phyloP scores from a whole-genome alignment of 2,888 invertebrate genomes.

The Parnassius glacialis region DNA sequence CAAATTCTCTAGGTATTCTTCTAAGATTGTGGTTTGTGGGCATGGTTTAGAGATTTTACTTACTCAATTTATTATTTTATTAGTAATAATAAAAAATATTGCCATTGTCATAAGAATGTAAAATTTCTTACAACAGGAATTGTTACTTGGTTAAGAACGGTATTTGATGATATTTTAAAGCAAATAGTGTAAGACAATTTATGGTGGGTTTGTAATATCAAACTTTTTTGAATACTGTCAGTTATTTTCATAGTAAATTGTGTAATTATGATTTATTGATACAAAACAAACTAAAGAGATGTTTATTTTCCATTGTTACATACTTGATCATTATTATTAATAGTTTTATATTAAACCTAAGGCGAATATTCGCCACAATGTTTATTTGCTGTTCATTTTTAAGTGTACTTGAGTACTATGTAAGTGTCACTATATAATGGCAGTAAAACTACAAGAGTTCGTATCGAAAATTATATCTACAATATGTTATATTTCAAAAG shows the following conservation, averaged over 20 bases:
- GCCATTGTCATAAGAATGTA: not conserved
- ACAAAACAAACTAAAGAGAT: not conserved
- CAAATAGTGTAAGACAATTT: not conserved
- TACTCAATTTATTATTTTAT: not conserved
- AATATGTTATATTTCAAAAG: constrained; percentile 15
- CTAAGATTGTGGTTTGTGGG: not conserved
- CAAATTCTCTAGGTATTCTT: no score
- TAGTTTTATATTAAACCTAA: no score
- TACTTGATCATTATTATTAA: no score
- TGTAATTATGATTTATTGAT: not conserved
- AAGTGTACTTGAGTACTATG: no score
- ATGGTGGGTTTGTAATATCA: not conserved
- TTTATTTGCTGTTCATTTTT: no score
- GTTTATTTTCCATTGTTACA: not conserved
- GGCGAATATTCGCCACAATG: no score
- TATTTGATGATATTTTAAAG: not conserved
- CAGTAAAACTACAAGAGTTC: not conserved
- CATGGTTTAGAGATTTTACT: not conserved
- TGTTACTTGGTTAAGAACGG: not conserved
- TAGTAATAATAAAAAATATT: not conserved
- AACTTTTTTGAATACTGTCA: not conserved
- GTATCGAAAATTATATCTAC: constrained; percentile 10
- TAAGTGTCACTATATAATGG: no score
- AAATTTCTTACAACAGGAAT: not conserved
- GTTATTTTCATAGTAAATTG: not conserved